Base-by-base conservation (phyloP, 2,888 invertebrate genomes). In the Meiosimyza decipiens region DNA sequence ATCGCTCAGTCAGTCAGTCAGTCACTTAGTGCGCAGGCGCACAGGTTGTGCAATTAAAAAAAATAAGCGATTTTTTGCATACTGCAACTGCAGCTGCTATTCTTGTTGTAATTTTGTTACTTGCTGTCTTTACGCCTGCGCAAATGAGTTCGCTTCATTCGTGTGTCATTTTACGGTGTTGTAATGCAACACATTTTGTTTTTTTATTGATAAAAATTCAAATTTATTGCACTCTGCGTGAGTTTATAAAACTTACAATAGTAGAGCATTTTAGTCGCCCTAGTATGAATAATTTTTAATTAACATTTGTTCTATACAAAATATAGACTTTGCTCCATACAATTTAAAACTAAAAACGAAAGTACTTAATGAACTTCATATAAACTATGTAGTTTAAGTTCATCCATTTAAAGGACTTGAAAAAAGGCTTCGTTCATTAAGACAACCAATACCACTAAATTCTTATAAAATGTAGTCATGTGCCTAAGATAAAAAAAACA, bases 31-130 rank as follows among this genome's bases (percentile, higher is more conserved):
- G 40, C 40, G 40, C 40, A 40, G 40, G 40, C 40, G 40, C 40
- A 69, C 73, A 74, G 73, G 74, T 77, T 75, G 74, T 75, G 73
- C 71, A 74, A 76, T 74, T 76, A 75, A 74, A 51, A 55, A 70
- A 63, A 52, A 57, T n/a, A n/a, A 63, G 52, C 55, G 71, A 71
- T 71, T 74, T 71, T 75, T 55, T 71, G 47, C 55, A 28, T 50
- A 57, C 47, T 63, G 59, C 68, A 62, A 28, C 22, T 64, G 12
- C 51, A 28, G 49, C 49, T 63, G 18, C 49, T 63, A 15, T 49
- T 63, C 16, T 50, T 63, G 47, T 63, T 63, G 63, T 40, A 18
- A 16, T 60, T 40, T 5, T 60, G 13, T 5, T 60, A 40, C 13
- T 15, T 40, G 22, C 57, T 59, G 33, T 33, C 33, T 52, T 55